Evolutionary conservation across 2,888 invertebrate genomes (phyloP), one percentile per base, ranked within the genome.

Genomic region (Erebia palarica): DNA sequence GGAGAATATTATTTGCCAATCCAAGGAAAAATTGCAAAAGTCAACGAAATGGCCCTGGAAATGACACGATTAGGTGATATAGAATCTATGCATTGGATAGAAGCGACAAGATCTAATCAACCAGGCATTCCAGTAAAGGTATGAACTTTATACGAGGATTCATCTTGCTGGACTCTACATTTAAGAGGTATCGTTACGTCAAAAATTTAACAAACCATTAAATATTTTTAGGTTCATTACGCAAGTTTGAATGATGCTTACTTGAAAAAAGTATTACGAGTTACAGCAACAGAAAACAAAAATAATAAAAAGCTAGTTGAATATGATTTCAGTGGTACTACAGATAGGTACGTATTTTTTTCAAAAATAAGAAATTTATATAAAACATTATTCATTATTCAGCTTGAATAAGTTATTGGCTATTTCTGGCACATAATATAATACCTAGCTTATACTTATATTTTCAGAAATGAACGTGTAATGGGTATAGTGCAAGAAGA

Each of bases 401-500:
- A 36, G 36, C 14, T 47, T 8, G 1, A 21, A 58, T 27, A 27
- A 58, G 14, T 14, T 5, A 21, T 27, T 21, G 10, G 9, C 8
- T n/a, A n/a, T n/a, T 36, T 13, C 49, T 13, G 14, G 14, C 11
- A 49, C 13, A 11, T 49, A 14, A 11, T 49, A 14, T 49, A 49
- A 13, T 49, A 51, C n/a, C 14, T n/a, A n/a, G n/a, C 1, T 4
- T 13, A 57, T 8, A 27, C 27, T 13, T 63, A n/a, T 16, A 44
- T 65, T 65, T 65, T 27, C 78, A 93, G 93, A 0, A 95, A 95
- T 0, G 82, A 88, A 13, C 89, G 93, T 7, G 91, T 95, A 1
- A 96, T 96, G 96, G 96, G 96, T 8, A 80, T 96, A 69, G 89
- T 95, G 0, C 78, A 81, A 0, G 74, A 77, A 14, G 90, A 94